These are phyloP conservation scores for Meda fulgida DNA, from an alignment of 2,797 vertebrate species.

Conservation along the genomic window DNA sequence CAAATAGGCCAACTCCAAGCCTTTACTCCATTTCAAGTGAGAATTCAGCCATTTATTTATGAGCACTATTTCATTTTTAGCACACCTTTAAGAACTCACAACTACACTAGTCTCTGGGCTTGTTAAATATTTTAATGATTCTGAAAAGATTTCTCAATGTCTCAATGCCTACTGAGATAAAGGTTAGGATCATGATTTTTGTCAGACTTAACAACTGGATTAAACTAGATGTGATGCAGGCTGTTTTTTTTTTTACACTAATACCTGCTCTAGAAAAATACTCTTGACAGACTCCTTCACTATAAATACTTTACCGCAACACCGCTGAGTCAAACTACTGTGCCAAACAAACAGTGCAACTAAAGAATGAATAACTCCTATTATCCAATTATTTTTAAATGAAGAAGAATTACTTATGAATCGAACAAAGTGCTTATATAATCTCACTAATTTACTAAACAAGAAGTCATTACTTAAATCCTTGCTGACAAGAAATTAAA, in stretches of 20 bases:
- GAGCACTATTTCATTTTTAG: not conserved
- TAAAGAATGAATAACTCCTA: not conserved
- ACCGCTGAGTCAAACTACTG: no score
- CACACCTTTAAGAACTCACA: not conserved
- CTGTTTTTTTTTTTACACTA: not conserved
- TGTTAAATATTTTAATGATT: not conserved
- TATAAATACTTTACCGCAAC: no score
- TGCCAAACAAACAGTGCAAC: not conserved
- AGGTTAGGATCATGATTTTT: not conserved
- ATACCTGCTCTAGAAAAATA: not conserved
- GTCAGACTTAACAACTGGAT: not conserved
- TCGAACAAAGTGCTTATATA: not conserved
- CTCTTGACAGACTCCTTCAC: no score
- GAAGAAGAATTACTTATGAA: not conserved
- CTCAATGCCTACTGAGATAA: not conserved
- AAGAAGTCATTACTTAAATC: not conserved
- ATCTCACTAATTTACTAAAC: no score
- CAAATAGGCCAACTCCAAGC: not conserved
- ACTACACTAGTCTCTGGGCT: no score
- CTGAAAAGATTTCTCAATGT: not conserved
- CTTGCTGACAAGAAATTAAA: not conserved
- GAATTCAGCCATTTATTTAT: not conserved
- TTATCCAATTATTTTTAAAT: not conserved
- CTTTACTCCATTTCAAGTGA: not conserved
- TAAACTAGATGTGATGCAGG: not conserved